Base-by-base conservation (phyloP, 1,140 invertebrate genomes). In the Microvelia longipes region DNA sequence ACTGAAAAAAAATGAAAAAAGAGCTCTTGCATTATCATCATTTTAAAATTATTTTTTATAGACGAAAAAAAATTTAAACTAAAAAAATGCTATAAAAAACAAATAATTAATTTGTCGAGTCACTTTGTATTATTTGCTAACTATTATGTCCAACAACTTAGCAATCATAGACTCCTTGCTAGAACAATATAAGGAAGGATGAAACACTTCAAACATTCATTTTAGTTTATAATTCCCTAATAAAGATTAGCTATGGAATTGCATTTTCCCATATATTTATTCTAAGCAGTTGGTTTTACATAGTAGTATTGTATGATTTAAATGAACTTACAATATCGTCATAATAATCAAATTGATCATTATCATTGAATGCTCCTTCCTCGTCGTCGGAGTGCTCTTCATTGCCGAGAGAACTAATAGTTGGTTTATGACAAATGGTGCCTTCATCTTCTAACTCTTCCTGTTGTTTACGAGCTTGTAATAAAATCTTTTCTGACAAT, bases 381-480 rank as follows among this genome's bases (percentile, higher is more conserved):
- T 70, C 69, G n/a, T 74, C 73, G 28, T 69, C 68, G 15, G 28
- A 29, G 25, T 30, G 27, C 24, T 72, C 67, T 1, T 71, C 68
- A 35, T 73, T 67, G 29, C 60, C 70, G 26, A 69, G 61, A 50
- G 35, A 50, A 50, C 35, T 50, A 25, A n/a, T 19, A 19, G 35
- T 60, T 50, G 68, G 15, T n/a, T 19, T 28, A 24, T 61, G 25
- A 15, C 30, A n/a, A 11, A 15, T 5, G 24, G 64, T 28, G n/a
- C 25, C 73, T 74, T 84, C 82, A 69, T 84, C 82, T 75, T 50
- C 35, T 19, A 50, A 19, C 73, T 86, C 84, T 70, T 81, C 78
- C 71, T 85, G 83, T 73, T 87, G 85, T 71, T 77, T 72, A 2
- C 83, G 75, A 2, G 84, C 85, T 78, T 85, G 81, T 27, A 81